phyloP scores from a whole-genome alignment of 2,797 vertebrate genomes.

The Mus caroli region DNA sequence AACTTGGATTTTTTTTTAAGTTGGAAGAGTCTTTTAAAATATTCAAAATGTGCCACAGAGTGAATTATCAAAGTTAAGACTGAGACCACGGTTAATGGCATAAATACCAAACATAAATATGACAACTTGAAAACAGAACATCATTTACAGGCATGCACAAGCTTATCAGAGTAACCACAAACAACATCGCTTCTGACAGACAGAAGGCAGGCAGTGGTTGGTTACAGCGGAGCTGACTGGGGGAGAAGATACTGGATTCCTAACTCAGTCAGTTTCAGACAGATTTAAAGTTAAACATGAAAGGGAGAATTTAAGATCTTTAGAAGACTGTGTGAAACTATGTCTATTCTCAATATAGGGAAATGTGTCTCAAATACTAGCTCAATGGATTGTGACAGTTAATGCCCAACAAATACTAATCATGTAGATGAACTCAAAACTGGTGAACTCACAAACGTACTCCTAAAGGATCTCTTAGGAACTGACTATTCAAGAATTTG shows the following conservation, averaged over 20 bases:
- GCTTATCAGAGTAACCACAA: constrained; percentile 13
- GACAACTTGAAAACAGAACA: neutral
- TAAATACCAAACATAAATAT: constrained; percentile 41
- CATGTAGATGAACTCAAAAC: constrained; percentile 37
- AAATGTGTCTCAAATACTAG: constrained; percentile 40
- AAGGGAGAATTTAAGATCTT: constrained; percentile 52
- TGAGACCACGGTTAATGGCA: constrained; percentile 23
- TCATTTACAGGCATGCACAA: neutral
- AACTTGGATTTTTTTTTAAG: neutral
- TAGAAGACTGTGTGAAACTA: neutral
- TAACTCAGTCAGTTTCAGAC: constrained; percentile 44
- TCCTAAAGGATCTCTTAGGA: constrained; percentile 4
- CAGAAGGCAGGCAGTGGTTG: neutral
- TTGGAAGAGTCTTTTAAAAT: neutral
- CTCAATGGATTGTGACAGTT: constrained; percentile 21
- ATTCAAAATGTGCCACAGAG: constrained; percentile 41
- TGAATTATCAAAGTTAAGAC: constrained; percentile 54
- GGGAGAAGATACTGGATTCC: neutral
- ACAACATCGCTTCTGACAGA: neutral
- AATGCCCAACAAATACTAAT: constrained; percentile 26
- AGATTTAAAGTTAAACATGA: constrained; percentile 29
- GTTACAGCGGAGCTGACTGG: neutral
- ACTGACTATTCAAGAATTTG: constrained; percentile 60
- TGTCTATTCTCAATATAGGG: constrained; percentile 21
- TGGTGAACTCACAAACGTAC: neutral